These are phyloP conservation scores for Rhadina sibilatrix DNA, from an alignment of 2,113 vertebrate species.

Conservation along the genomic window DNA sequence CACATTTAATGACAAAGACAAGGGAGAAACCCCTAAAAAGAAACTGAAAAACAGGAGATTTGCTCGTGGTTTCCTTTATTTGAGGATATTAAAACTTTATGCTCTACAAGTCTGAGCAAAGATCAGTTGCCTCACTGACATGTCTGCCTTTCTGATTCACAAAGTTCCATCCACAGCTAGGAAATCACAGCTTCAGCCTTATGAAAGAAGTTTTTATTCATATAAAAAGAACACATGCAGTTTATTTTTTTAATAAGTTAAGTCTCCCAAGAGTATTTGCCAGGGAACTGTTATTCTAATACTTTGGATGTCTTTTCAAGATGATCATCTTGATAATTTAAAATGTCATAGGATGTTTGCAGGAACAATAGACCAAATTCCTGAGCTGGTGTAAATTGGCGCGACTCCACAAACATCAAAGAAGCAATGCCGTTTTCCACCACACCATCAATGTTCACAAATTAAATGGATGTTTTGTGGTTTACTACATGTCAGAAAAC, in stretches of 20 bases:
- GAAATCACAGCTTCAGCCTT: neutral
- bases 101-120: neutral
- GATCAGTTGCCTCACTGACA: neutral
- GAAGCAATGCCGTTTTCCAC: constrained; percentile 27
- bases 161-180: neutral
- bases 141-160: neutral
- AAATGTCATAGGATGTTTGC: neutral
- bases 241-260: constrained; percentile 15
- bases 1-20: neutral
- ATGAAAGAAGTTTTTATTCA: constrained; percentile 13
- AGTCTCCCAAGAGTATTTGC: constrained; percentile 9
- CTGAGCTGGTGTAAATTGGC: constrained; percentile 28
- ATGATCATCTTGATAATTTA: constrained; percentile 33
- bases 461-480: constrained; percentile 47
- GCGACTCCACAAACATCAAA: constrained; percentile 2
- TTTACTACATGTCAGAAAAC: constrained; percentile 23
- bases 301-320: constrained; percentile 18
- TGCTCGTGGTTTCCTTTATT: neutral
- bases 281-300: constrained; percentile 2
- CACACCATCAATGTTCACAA: constrained; percentile 25
- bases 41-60: neutral
- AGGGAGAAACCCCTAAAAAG: neutral
- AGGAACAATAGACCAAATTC: constrained; percentile 43
- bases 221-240: neutral
- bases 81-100: neutral